These are phyloP conservation scores for Tupaia tana DNA, from an alignment of 2,113 vertebrate species.

Conservation along the genomic window DNA sequence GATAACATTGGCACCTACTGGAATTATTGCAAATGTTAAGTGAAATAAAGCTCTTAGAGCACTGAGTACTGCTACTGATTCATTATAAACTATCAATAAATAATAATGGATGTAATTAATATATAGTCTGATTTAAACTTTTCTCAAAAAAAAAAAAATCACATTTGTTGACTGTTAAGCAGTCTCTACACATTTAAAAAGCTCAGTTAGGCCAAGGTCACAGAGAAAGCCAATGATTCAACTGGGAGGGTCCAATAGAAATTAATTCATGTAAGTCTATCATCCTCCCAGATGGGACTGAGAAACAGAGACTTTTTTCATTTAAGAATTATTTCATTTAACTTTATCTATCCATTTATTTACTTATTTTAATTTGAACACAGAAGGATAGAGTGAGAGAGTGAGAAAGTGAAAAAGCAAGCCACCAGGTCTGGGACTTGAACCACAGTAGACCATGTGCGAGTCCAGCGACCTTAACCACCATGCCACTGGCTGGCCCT, in stretches of 20 bases:
- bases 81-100: not conserved
- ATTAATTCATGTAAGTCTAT: not conserved
- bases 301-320: not conserved
- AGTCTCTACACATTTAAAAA: not conserved
- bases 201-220: not conserved
- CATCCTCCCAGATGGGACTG: not conserved
- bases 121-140: constrained; percentile 21
- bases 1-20: constrained; percentile 27
- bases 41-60: constrained; percentile 34
- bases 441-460: no score
- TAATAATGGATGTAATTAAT: not conserved
- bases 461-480: no score
- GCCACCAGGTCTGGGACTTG: no score
- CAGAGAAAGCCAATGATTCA: not conserved
- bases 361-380: no score
- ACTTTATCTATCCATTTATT: no score
- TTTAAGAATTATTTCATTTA: no score
- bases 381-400: no score
- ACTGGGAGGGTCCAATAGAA: not conserved
- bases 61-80: not conserved
- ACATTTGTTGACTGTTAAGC: not conserved
- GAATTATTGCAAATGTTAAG: constrained; percentile 15
- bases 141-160: constrained; percentile 40
- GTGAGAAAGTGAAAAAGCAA: no score
- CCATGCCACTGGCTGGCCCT: no score